Conservation (phyloP, 1,140 invertebrate species). For the Xylocopa sonorina region DNA sequence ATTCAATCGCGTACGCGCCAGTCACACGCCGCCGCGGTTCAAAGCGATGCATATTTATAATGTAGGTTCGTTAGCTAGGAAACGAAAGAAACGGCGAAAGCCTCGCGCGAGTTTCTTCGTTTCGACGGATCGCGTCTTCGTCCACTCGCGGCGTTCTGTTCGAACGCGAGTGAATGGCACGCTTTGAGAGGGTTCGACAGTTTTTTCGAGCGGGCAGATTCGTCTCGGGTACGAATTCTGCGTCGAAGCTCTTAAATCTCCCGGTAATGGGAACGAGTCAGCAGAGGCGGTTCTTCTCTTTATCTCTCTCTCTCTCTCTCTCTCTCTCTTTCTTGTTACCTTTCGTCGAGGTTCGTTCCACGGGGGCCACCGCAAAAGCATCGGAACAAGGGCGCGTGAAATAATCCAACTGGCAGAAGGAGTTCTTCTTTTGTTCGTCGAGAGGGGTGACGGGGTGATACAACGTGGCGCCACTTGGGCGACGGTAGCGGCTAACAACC, state of each 20-base stretch:
- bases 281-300: background rate
- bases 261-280: background rate
- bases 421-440: constrained; percentile 28
- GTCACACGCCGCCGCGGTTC: constrained; percentile 69
- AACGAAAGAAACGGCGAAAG: constrained; percentile 59
- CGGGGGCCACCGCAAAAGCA: background rate
- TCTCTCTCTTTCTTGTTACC: no score
- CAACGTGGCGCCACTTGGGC: constrained; percentile 58
- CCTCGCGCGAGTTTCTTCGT: constrained; percentile 3
- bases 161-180: no score
- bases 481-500: constrained; percentile 22
- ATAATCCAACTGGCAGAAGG: background rate
- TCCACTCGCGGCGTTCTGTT: no score
- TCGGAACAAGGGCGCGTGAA: constrained; percentile 15
- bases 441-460: background rate
- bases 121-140: constrained; percentile 22
- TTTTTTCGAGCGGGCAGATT: background rate
- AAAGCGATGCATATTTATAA: constrained; percentile 76
- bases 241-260: background rate
- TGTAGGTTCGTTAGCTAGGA: constrained; percentile 73
- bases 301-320: no score
- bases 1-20: constrained; percentile 63
- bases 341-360: background rate
- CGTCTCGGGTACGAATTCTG: background rate
- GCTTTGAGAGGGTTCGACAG: background rate